Conservation (phyloP, 2,888 invertebrate species). For the Lottia gigantea region DNA sequence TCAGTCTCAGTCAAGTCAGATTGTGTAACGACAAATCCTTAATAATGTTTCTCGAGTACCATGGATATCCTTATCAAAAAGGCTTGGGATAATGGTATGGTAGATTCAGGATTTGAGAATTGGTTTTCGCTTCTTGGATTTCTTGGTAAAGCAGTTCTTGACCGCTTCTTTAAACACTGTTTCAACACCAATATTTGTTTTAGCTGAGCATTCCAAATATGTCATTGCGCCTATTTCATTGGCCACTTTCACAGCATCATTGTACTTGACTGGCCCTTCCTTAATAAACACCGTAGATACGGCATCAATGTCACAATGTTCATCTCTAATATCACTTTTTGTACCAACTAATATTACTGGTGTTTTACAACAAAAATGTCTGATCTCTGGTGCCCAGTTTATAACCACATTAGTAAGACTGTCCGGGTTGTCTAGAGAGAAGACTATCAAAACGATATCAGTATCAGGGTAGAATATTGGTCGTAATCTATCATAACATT, state of each 20-base stretch:
- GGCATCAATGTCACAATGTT: neutral
- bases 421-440: constrained; percentile 31
- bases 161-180: constrained; percentile 16
- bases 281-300: neutral
- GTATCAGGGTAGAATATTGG: constrained; percentile 31
- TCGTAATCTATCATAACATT: constrained; percentile 33
- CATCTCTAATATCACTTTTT: constrained; percentile 30
- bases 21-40: too few relatives aligned
- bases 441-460: constrained; percentile 32
- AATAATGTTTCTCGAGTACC: too few relatives aligned
- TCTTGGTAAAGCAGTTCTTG: neutral
- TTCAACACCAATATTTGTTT: constrained; percentile 18
- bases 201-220: constrained; percentile 31
- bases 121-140: neutral
- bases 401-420: constrained; percentile 27
- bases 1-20: too few relatives aligned
- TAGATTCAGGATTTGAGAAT: neutral
- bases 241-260: constrained; percentile 23
- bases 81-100: too few relatives aligned
- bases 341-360: constrained; percentile 33
- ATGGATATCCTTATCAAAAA: too few relatives aligned
- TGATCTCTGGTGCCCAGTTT: constrained; percentile 33
- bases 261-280: constrained; percentile 3
- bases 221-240: constrained; percentile 24
- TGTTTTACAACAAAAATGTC: constrained; percentile 29